Evolutionary conservation across 1,140 invertebrate species (phyloP), one percentile per base, ranked within the genome.

Genomic region (Andricus grossulariae): DNA sequence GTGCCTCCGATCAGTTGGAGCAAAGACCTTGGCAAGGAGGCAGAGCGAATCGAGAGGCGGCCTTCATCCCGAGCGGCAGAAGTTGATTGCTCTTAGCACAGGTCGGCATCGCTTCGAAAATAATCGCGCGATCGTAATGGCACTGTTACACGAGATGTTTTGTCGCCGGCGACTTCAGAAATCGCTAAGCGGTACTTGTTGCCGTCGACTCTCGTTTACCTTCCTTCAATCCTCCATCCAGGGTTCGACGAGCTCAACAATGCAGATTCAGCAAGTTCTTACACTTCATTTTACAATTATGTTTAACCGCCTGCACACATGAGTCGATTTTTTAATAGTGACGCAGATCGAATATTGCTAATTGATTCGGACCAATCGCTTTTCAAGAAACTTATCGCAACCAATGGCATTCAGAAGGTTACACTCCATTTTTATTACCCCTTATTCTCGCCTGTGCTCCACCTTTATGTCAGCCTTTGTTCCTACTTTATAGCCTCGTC

Each of bases 61-160:
- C 81, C 81, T 82, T 82, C 79, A 72, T 76, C 78, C 78, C 74
- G 54, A 75, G 79, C 81, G 78, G 79, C 79, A 82, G 73, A 79
- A 77, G 74, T 77, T 82, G 75, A 82, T 80, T 80, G 81, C 76
- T 74, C 78, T 76, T 82, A 73, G 21, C 76, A 74, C 66, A 75
- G 75, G 52, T 45, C 21, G 51, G 70, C 70, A 50, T 66, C 66
- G 73, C 60, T 75, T 78, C 74, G 72, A 78, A 82, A 80, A 79
- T 78, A 82, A 80, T 82, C 81, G 55, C 79, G 78, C 77, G 78
- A 78, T 80, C 76, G 72, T 72, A 79, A 81, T 81, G 72, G 79
- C 76, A 72, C 71, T 39, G 72, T 54, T 25, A 52, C 50, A 52
- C 72, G 72, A 73, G 72, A 72, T 72, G 71, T 72, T 72, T 72